Evolutionary conservation across 1,140 invertebrate species (phyloP).

Genomic region (Diachasma alloeum): DNA sequence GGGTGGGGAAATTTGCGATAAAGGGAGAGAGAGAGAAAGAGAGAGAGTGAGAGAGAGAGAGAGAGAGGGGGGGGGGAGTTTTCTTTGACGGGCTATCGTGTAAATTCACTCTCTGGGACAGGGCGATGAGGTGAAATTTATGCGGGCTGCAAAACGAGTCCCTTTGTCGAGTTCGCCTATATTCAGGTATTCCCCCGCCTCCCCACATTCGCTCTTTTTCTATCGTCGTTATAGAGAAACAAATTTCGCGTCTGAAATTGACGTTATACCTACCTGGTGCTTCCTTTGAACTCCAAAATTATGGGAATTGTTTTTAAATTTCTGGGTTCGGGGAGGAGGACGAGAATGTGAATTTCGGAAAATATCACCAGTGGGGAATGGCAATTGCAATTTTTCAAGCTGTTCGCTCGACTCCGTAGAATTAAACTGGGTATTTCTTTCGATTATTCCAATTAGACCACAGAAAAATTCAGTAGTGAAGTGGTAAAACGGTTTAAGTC

Average conservation of each 20-base stretch:
- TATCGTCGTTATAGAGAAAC: background rate
- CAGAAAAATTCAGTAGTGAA: no score
- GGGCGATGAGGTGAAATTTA: constrained; percentile 1
- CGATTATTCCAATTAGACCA: no score
- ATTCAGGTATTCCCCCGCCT: background rate
- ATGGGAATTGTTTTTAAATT: background rate
- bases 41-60: background rate
- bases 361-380: no score
- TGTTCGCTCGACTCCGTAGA: no score
- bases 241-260: background rate
- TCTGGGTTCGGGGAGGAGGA: background rate
- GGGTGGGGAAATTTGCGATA: background rate
- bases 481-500: no score
- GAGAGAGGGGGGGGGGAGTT: background rate
- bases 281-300: background rate
- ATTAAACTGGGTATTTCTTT: no score
- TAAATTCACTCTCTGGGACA: constrained; percentile 1
- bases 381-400: no score
- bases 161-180: background rate
- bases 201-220: background rate
- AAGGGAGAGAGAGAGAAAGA: background rate
- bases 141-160: background rate
- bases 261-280: background rate
- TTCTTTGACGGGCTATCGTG: background rate
- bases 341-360: background rate